These are phyloP conservation scores for Silurus meridionalis DNA, from an alignment of 2,113 vertebrate genomes.

Conservation along the genomic window DNA sequence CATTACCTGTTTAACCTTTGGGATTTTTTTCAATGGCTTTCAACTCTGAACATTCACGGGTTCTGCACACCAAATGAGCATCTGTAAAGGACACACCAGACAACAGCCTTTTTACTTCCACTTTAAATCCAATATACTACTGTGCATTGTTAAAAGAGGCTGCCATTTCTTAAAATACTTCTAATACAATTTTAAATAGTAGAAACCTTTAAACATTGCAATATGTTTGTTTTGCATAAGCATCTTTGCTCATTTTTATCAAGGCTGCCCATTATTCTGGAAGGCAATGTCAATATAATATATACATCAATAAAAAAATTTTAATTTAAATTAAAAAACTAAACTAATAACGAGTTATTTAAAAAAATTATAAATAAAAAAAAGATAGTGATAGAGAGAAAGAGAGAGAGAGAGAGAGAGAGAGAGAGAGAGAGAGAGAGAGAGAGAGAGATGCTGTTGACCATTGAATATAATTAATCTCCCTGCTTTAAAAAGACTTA, in stretches of 20 bases:
- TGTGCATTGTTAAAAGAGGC: not conserved
- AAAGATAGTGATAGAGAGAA: not conserved
- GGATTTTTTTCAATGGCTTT: not conserved
- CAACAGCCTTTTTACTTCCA: not conserved
- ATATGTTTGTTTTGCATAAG: not conserved
- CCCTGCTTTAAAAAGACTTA: not conserved
- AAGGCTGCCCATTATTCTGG: not conserved
- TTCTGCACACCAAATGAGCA: not conserved
- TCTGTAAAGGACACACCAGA: not conserved
- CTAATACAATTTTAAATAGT: not conserved
- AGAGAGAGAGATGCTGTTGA: not conserved
- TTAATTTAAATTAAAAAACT: no score
- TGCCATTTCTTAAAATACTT: not conserved
- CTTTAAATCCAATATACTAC: not conserved
- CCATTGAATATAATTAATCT: not conserved
- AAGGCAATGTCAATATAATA: not conserved
- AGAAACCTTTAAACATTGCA: not conserved
- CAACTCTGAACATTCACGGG: not conserved
- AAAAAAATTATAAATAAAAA: no score
- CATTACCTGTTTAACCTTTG: not conserved
- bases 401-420: not conserved
- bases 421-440: not conserved
- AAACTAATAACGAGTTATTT: no score
- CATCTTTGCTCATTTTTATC: not conserved
- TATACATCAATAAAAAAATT: not conserved